Evolutionary conservation across 2,888 invertebrate genomes (phyloP).

Genomic region (Halictus quadricinctus): DNA sequence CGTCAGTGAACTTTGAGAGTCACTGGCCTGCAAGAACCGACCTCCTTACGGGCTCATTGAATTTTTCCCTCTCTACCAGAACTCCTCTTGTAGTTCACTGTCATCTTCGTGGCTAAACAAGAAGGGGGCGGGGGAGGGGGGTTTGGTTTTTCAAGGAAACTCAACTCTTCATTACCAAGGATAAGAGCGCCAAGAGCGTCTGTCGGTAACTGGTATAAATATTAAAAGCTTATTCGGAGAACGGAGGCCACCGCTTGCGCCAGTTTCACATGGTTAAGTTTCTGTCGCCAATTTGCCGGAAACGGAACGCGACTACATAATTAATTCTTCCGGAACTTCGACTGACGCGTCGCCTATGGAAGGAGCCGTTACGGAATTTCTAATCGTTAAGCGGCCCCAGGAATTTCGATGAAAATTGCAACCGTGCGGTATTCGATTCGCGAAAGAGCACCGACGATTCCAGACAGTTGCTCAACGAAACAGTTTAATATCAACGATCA

Average conservation of each 20-base stretch:
- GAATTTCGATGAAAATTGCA: background rate
- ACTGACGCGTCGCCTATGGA: slow-evolving; percentile 20
- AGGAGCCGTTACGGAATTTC: slow-evolving; percentile 18
- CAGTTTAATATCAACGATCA: background rate
- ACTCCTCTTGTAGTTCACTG: slow-evolving; percentile 70
- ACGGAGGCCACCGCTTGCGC: slow-evolving; percentile 41
- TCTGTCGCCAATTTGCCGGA: slow-evolving; percentile 59
- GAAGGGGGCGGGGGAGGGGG: slow-evolving; percentile 21
- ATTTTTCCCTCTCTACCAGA: slow-evolving; percentile 71
- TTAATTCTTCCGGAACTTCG: slow-evolving; percentile 58
- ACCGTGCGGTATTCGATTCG: background rate
- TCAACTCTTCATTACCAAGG: slow-evolving; percentile 57
- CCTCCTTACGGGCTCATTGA: slow-evolving; percentile 73
- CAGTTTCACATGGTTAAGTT: slow-evolving; percentile 51
- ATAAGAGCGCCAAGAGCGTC: slow-evolving; percentile 43
- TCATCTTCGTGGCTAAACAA: slow-evolving; percentile 56
- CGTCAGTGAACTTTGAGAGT: slow-evolving; percentile 74
- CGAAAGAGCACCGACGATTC: background rate
- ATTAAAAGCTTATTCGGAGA: slow-evolving; percentile 44
- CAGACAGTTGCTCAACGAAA: background rate
- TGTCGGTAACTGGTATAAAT: slow-evolving; percentile 43
- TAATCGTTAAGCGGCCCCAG: slow-evolving; percentile 1
- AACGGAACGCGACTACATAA: slow-evolving; percentile 54
- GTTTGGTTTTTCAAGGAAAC: slow-evolving; percentile 52
- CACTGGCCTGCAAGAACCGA: slow-evolving; percentile 69